Evolutionary conservation across 2,797 vertebrate genomes (phyloP).

Genomic region (Hyperoplus immaculatus): DNA sequence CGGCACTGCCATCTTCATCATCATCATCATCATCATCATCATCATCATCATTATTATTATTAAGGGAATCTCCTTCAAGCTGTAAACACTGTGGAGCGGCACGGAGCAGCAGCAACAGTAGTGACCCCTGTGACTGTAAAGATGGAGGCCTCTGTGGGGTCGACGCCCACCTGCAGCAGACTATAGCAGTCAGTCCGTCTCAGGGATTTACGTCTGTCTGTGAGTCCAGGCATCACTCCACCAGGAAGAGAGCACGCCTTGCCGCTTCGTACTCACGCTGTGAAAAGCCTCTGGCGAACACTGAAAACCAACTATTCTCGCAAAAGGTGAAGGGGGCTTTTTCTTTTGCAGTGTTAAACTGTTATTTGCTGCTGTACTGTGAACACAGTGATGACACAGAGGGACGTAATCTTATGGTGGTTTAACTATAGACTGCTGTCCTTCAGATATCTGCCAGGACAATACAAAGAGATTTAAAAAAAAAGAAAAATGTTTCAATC

Average conservation of each 20-base stretch:
- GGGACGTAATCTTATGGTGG: too few species aligned
- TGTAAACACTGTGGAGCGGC: slow-evolving; percentile 6
- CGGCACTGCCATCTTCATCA: not conserved
- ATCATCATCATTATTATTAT: not conserved
- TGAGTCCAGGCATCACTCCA: not conserved
- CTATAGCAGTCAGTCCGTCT: slow-evolving; percentile 6
- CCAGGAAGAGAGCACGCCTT: slow-evolving; percentile 47
- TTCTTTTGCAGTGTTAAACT: not conserved
- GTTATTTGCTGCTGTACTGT: too few species aligned
- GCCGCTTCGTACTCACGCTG: not conserved
- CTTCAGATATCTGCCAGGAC: not conserved
- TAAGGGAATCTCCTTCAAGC: slow-evolving; percentile 14
- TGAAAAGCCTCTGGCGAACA: slow-evolving; percentile 17
- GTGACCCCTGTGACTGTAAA: not conserved
- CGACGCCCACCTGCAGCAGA: not conserved
- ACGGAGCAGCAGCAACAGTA: slow-evolving; percentile 22
- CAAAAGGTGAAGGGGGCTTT: slow-evolving; percentile 68
- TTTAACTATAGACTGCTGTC: not conserved
- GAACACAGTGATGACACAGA: not conserved
- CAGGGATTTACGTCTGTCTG: slow-evolving; percentile 44
- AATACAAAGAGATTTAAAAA: not conserved
- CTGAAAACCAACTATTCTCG: slow-evolving; percentile 54
- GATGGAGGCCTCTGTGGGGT: not conserved
- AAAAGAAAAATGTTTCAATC: not conserved
- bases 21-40: slow-evolving; percentile 22